Evolutionary conservation across 92 coral and sea anemone genomes (phyloP), one percentile per base, ranked within the genome.

Genomic region (Epizoanthus fatuus): DNA sequence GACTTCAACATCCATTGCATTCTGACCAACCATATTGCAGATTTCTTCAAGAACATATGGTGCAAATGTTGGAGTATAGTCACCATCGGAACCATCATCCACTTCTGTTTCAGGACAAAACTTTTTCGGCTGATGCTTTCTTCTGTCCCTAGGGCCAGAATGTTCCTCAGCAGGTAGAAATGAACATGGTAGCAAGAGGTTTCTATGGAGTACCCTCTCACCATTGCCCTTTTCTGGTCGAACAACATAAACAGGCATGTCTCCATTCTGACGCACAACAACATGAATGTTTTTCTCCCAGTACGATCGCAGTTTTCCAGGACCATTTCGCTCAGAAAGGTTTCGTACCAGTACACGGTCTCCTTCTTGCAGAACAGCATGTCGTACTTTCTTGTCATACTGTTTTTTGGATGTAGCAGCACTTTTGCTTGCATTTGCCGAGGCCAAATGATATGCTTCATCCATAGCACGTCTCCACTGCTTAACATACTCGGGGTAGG

Each of bases 401-500:
- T 89, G 82, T 49, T 72, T 65, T 53, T 84, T 92, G 10, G 29
- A 57, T 44, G 72, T 58, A 19, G 35, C 75, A 64, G 81, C 87
- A 25, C 80, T 78, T 40, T 79, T 88, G 47, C 38, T 74, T 19
- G 87, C 81, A 62, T 84, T 44, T 54, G 74, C 54, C 51, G 88
- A 40, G 49, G 91, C 93, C 75, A 86, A 37, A 4, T 56, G 69
- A 67, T 90, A 93, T 12, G 94, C 94, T 69, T 90, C 93, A 25
- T 22, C 32, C 93, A 93, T 93, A 14, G 86, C 94, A 77, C 52
- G 17, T 49, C 88, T 71, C 94, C 96, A 93, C 37, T 56, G 64
- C 65, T 76, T 93, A 0, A 90, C 92, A 57, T 87, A 93, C 71
- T 93, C 88, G 44, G 92, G 92, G 54, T 93, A 90, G 56, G 82